Conservation (phyloP, 2,888 invertebrate species). For the Biston betularia region DNA sequence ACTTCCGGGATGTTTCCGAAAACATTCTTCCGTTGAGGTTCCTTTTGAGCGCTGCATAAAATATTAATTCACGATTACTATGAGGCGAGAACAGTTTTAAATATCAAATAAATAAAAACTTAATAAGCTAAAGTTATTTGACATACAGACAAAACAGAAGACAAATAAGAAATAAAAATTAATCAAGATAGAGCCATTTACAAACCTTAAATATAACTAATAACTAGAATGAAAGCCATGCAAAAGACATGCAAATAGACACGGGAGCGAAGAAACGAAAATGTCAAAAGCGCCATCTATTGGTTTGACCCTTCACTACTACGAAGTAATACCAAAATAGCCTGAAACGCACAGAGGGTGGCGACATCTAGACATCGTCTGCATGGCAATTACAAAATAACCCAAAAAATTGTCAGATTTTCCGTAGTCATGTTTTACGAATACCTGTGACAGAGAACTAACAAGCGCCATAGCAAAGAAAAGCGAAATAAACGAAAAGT, state of each 20-base stretch:
- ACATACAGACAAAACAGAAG: background rate
- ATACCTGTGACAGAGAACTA: too few relatives aligned
- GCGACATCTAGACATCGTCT: too few relatives aligned
- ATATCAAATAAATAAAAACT: background rate
- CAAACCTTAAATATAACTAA: background rate
- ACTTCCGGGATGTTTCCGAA: constrained; percentile 55
- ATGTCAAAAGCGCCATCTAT: background rate
- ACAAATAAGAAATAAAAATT: background rate
- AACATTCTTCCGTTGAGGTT: constrained; percentile 57
- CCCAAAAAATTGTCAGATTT: too few relatives aligned
- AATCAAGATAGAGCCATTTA: background rate
- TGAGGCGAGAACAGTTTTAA: background rate
- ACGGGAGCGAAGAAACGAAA: background rate
- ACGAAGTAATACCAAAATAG: too few relatives aligned
- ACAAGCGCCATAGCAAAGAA: too few relatives aligned
- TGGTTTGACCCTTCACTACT: too few relatives aligned
- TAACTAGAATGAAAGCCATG: constrained; percentile 4
- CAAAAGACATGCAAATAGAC: constrained; percentile 22
- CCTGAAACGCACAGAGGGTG: too few relatives aligned
- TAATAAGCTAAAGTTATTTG: background rate
- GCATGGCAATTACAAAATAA: too few relatives aligned
- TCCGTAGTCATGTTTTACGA: too few relatives aligned
- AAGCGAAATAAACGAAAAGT: background rate
- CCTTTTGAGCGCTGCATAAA: constrained; percentile 66
- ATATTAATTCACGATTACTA: constrained; percentile 24